Evolutionary conservation across 1,140 invertebrate genomes (phyloP).

Genomic region (Drosophila neocordata): DNA sequence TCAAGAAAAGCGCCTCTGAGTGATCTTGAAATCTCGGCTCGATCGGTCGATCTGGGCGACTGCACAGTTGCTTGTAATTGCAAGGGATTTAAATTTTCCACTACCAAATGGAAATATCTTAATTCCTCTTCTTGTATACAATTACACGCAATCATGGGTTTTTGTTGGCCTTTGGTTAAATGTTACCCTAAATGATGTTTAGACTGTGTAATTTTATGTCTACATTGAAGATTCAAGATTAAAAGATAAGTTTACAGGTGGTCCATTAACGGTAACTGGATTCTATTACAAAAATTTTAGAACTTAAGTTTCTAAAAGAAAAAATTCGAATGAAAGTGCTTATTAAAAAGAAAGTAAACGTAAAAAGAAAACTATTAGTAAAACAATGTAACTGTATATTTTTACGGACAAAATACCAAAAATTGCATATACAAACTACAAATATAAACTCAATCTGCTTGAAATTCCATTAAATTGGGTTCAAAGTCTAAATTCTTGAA

Average conservation of each 20-base stretch:
- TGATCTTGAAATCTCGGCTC: slow-evolving; percentile 44
- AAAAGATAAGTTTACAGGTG: slow-evolving; percentile 55
- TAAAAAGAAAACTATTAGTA: no score
- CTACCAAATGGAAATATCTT: neutral
- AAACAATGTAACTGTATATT: no score
- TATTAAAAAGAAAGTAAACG: neutral
- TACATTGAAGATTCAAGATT: slow-evolving; percentile 44
- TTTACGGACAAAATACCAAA: no score
- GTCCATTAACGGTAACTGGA: slow-evolving; percentile 17
- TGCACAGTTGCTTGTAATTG: slow-evolving; percentile 43
- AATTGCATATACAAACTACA: no score
- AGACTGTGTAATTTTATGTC: slow-evolving; percentile 43
- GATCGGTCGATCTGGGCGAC: slow-evolving; percentile 32
- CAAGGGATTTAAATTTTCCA: slow-evolving; percentile 35
- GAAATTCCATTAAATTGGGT: no score
- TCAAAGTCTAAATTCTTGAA: no score
- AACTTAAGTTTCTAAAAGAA: neutral
- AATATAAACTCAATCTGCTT: no score
- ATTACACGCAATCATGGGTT: slow-evolving; percentile 64
- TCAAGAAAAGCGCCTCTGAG: slow-evolving; percentile 47
- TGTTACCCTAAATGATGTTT: slow-evolving; percentile 56
- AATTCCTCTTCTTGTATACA: slow-evolving; percentile 44
- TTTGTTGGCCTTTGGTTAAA: slow-evolving; percentile 44
- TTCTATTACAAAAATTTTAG: neutral
- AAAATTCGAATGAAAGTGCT: neutral